Conservation (phyloP, 1,140 invertebrate species). For the Drosophila sulfurigaster region DNA sequence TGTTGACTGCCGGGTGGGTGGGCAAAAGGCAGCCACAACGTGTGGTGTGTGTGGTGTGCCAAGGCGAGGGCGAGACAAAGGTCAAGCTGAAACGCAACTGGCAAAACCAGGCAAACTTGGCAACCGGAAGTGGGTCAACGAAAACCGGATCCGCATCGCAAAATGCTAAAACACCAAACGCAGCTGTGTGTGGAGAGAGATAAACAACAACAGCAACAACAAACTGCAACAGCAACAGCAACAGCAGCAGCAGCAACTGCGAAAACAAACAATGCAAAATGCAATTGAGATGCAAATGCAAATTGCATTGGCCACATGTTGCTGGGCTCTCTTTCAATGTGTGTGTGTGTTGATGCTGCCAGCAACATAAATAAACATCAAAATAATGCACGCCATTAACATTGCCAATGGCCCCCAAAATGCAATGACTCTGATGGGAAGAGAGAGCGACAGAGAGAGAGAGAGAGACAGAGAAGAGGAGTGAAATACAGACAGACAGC, state of each 20-base stretch:
- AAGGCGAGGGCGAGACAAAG: constrained; percentile 62
- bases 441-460: not conserved
- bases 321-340: constrained; percentile 29
- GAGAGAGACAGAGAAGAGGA: constrained; percentile 1
- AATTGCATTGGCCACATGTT: constrained; percentile 76
- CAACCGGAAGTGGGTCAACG: constrained; percentile 80
- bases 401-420: constrained; percentile 80
- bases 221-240: constrained; percentile 26
- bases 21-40: constrained; percentile 1
- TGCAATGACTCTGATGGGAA: constrained; percentile 32
- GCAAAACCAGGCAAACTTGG: constrained; percentile 50
- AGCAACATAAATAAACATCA: constrained; percentile 80
- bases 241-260: constrained; percentile 42
- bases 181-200: constrained; percentile 74
- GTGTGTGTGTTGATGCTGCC: constrained; percentile 39
- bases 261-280: constrained; percentile 76
- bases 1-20: constrained; percentile 26
- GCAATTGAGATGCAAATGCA: constrained; percentile 80
- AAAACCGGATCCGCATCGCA: constrained; percentile 75
- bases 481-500: constrained; percentile 46
- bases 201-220: constrained; percentile 45
- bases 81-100: constrained; percentile 61
- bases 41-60: constrained; percentile 26
- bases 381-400: constrained; percentile 81
- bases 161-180: constrained; percentile 57